A percentile compares a stretch with the other conserved stretches of the same genome.
phyloP scores from a whole-genome alignment of 2,888 invertebrate genomes.

The Apamea sordens region DNA sequence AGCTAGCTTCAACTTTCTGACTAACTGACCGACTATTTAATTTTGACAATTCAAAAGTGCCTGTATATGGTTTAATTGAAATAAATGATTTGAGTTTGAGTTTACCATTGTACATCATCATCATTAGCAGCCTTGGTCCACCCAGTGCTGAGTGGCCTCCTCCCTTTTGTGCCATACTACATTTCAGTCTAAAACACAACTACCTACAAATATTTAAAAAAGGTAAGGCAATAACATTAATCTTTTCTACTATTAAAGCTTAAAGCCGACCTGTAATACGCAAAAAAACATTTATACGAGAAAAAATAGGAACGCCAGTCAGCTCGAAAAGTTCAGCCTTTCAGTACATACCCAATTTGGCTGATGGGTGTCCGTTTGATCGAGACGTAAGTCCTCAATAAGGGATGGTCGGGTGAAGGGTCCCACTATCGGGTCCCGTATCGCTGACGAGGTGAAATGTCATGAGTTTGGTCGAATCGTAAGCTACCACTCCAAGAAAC shows the following conservation, averaged over 20 bases:
- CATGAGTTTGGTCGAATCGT: conserved; percentile 42
- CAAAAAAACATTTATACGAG: conserved; percentile 13
- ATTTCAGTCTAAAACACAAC: background rate
- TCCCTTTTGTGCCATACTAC: background rate
- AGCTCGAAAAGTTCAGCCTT: conserved; percentile 29
- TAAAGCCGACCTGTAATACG: conserved; percentile 28
- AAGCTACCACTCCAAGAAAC: conserved; percentile 44
- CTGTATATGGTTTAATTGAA: too few relatives aligned
- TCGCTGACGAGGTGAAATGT: conserved; percentile 54
- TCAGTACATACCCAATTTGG: conserved; percentile 58
- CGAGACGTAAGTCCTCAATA: conserved; percentile 54
- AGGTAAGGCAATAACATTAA: background rate
- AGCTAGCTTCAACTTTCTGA: too few relatives aligned
- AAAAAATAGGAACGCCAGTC: conserved; percentile 17
- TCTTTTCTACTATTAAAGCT: background rate
- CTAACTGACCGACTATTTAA: too few relatives aligned
- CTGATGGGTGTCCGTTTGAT: conserved; percentile 56
- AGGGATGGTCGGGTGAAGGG: conserved; percentile 45
- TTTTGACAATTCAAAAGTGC: too few relatives aligned
- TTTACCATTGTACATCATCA: background rate
- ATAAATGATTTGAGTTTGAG: too few relatives aligned
- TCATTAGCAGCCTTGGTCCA: background rate
- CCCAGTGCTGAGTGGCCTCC: background rate
- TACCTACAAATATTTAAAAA: background rate
- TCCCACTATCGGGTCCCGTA: conserved; percentile 46